Evolutionary conservation across 2,113 vertebrate genomes (phyloP), one percentile per base, ranked within the genome.

Genomic region (Petromus typicus): DNA sequence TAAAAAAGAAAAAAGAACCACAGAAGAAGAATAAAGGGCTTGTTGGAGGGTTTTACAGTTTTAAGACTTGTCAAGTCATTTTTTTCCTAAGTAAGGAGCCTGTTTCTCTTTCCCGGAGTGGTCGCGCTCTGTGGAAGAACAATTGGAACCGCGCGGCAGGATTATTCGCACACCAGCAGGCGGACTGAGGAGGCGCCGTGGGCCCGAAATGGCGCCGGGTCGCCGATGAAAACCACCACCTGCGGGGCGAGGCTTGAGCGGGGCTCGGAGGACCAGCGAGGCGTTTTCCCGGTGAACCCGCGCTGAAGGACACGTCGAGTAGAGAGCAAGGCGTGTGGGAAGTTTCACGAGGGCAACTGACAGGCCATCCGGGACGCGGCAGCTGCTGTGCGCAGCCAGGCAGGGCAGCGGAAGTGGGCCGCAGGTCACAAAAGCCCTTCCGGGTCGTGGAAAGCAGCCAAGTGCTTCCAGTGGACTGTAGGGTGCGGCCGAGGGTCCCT

Each of bases 11-110:
- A 96, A 92, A 96, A 57, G 30, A 75, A 83, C 59, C 20, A 10
- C 57, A 48, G 45, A 56, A 34, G 40, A 51, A 95, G 83, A 85
- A 61, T 27, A 86, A 89, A 95, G 40, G 45, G 69, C 73, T 93
- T 83, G 17, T 95, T 80, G 23, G 32, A 91, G 80, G 88, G 69
- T 45, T 89, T 96, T 95, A 80, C 45, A 89, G 83, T 95, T 93
- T 93, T 54, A 54, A 92, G 73, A 59, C 22, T 13, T 30, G 32
- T 76, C 30, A 9, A 76, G 83, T 64, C 45, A 81, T 94, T 95
- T 85, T 91, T 91, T 94, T 76, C 48, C 56, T n/a, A 86, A 88
- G 54, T 89, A 93, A 95, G 25, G 82, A 23, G 59, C 56, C 5
- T 1, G 12, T 89, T 92, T 81, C 79, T 95, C 88, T 92, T 94